Evolutionary conservation across 2,113 vertebrate species (phyloP).

Genomic region (Urocolius indicus): DNA sequence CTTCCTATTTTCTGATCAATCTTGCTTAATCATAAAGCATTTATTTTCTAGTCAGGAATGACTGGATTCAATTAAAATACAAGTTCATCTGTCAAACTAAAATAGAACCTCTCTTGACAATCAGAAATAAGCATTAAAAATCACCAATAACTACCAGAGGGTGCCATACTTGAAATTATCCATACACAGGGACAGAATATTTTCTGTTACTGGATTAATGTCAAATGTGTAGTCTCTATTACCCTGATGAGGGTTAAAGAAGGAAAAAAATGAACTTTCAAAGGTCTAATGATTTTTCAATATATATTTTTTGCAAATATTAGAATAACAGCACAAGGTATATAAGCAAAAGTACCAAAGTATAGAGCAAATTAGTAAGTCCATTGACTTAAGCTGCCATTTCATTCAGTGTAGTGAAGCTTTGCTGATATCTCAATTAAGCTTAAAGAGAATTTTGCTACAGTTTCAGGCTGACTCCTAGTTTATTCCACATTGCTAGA

Average conservation of each 20-base stretch:
- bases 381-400: background rate
- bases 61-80: constrained; percentile 26
- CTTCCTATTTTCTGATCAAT: background rate
- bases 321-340: background rate
- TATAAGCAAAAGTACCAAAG: background rate
- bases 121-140: background rate
- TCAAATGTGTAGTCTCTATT: background rate
- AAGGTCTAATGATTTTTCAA: background rate
- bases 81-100: background rate
- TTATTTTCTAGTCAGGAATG: constrained; percentile 12
- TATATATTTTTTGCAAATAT: background rate
- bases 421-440: background rate
- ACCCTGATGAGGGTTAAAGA: background rate
- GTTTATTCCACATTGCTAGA: background rate
- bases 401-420: background rate
- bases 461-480: background rate
- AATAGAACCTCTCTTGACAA: background rate
- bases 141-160: background rate
- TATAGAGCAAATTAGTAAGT: background rate
- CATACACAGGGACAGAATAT: background rate
- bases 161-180: background rate
- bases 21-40: background rate
- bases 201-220: background rate
- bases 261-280: background rate
- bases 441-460: background rate